phyloP scores from a whole-genome alignment of 1,140 invertebrate species.

The Plectrocnemia conspersa region DNA sequence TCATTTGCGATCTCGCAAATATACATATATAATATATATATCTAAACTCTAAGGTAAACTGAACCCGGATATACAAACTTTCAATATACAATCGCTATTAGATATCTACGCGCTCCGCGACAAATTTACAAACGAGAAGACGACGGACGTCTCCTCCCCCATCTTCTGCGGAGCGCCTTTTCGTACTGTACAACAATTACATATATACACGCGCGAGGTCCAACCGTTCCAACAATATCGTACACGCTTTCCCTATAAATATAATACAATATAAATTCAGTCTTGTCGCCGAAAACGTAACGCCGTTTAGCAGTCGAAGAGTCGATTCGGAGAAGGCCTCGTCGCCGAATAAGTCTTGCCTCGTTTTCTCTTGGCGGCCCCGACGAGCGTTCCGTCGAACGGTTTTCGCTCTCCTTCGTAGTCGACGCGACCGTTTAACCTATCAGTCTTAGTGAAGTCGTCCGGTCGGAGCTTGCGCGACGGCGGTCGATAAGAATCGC shows the following conservation, averaged over 20 bases:
- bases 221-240: constrained; percentile 18
- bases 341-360: constrained; percentile 11
- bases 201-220: too few species aligned
- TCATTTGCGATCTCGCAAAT: constrained; percentile 13
- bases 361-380: constrained; percentile 31
- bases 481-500: constrained; percentile 24
- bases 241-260: constrained; percentile 27
- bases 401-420: constrained; percentile 17
- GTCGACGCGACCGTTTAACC: constrained; percentile 28
- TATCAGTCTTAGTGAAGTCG: constrained; percentile 30
- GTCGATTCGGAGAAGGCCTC: constrained; percentile 8
- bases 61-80: not conserved
- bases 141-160: constrained; percentile 11
- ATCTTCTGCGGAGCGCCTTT: constrained; percentile 1
- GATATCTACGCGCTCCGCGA: constrained; percentile 19
- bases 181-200: too few species aligned
- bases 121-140: constrained; percentile 20
- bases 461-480: not conserved
- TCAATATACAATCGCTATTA: constrained; percentile 4
- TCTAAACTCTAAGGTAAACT: constrained; percentile 7
- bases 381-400: constrained; percentile 16
- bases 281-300: constrained; percentile 32
- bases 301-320: too few species aligned
- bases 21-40: constrained; percentile 14
- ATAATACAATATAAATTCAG: constrained; percentile 35